Base-by-base conservation (phyloP, 2,888 invertebrate species). In the Choristoneura rosaceana region DNA sequence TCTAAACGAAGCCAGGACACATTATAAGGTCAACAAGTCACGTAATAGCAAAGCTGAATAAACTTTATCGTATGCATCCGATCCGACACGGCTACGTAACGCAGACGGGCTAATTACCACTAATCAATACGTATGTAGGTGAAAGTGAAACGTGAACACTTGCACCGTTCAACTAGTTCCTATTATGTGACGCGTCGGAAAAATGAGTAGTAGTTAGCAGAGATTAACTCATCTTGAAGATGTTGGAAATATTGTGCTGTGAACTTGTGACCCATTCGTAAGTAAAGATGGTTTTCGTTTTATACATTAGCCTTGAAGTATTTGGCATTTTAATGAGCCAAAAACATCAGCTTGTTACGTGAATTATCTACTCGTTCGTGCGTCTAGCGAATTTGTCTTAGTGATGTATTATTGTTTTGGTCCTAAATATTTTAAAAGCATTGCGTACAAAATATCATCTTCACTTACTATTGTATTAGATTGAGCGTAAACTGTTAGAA, bases 101-200 rank as follows among this genome's bases (percentile, higher is more conserved):
- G 47, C 50, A 55, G 64, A 63, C 47, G 58, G 63, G 47, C 66
- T 74, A 74, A 74, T 74, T 74, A 70, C 70, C 17, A 50, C 74
- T 74, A 74, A 74, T 74, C 74, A 74, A 74, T 74, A 65, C 71
- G 71, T 71, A 73, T 73, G 73, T 74, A 70, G 70, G 74, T 74
- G 74, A 74, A 74, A 74, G 74, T 74, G 70, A 70, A 62, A 60
- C 61, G 45, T 64, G 70, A 58, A 47, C 33, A 63, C 63, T 38
- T 58, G 74, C 65, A 71, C 69, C 64, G 68, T 69, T 69, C 47
- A 45, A 34, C 47, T 55, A 62, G 73, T 73, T 73, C 73, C 73
- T 68, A 69, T 69, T 73, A 73, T 73, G 73, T 64, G 73, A 69
- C 34, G 17, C 55, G 62, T 60, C 15, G 41, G 58, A 60, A 71